Conservation (phyloP, 2,888 invertebrate species). For the Halictus ligatus region DNA sequence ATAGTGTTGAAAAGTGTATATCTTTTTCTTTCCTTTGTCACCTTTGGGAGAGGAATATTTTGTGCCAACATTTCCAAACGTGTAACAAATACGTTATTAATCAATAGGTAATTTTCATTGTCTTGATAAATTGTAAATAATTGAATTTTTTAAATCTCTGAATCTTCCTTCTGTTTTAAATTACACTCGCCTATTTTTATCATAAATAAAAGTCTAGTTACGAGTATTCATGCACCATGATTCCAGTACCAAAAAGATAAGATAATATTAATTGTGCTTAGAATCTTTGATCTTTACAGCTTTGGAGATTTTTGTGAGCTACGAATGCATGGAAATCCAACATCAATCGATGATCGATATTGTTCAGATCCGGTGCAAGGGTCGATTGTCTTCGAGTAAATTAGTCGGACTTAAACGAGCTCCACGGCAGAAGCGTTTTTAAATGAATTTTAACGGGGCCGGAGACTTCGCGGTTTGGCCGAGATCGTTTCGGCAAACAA, state of each 20-base stretch:
- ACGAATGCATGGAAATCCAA: neutral
- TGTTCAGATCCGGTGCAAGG: neutral
- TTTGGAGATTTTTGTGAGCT: neutral
- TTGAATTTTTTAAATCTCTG: too few species aligned
- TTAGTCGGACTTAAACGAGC: neutral
- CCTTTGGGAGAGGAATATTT: neutral
- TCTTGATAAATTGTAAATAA: too few species aligned
- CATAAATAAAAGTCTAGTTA: neutral
- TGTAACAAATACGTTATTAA: neutral
- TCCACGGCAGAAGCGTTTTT: slow-evolving; percentile 16
- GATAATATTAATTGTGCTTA: neutral
- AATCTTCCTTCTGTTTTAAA: too few species aligned
- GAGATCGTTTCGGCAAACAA: slow-evolving; percentile 13
- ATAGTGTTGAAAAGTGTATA: neutral
- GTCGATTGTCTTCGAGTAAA: neutral
- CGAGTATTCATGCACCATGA: neutral
- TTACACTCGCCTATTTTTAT: neutral
- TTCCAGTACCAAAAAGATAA: neutral
- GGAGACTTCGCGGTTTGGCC: neutral
- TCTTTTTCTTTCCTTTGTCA: neutral
- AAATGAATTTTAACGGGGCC: slow-evolving; percentile 26
- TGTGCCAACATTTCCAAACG: neutral
- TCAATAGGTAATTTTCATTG: neutral
- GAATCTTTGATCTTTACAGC: neutral
- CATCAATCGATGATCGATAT: neutral